Conservation (phyloP, 2,888 invertebrate genomes). For the Drosophila pseudotakahashii region DNA sequence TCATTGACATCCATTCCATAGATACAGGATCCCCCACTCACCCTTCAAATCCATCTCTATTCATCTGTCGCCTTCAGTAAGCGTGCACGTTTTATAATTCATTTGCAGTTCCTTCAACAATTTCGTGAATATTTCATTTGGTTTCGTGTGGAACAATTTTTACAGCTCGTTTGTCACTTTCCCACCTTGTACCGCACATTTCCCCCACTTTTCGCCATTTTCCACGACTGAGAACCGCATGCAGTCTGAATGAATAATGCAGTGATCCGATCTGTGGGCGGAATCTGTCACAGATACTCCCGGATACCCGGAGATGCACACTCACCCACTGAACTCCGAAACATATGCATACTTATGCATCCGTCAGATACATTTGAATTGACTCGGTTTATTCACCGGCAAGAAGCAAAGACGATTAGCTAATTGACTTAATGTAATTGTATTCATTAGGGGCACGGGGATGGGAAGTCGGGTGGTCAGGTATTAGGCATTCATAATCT, state of each 20-base stretch:
- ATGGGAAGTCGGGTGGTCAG: background rate
- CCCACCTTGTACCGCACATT: constrained; percentile 28
- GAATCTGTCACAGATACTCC: constrained; percentile 37
- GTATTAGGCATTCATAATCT: constrained; percentile 38
- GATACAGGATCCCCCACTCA: background rate
- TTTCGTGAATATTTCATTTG: constrained; percentile 71
- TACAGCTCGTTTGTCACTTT: constrained; percentile 50
- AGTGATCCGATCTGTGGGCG: constrained; percentile 52
- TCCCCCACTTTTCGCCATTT: background rate
- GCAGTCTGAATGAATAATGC: constrained; percentile 45
- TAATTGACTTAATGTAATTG: constrained; percentile 42
- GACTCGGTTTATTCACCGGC: constrained; percentile 14
- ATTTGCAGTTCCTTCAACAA: constrained; percentile 60
- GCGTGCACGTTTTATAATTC: constrained; percentile 67
- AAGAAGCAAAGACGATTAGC: constrained; percentile 34
- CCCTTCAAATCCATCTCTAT: constrained; percentile 11
- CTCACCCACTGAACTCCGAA: background rate
- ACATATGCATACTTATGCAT: constrained; percentile 26
- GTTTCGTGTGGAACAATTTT: constrained; percentile 38
- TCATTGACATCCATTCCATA: constrained; percentile 25
- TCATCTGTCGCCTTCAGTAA: constrained; percentile 25
- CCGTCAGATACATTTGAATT: constrained; percentile 32
- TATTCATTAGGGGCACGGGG: constrained; percentile 21
- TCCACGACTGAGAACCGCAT: constrained; percentile 10
- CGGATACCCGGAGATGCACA: constrained; percentile 1